These are phyloP conservation scores for Uloborus plumipes DNA, from an alignment of 2,888 invertebrate genomes.

Conservation along the genomic window DNA sequence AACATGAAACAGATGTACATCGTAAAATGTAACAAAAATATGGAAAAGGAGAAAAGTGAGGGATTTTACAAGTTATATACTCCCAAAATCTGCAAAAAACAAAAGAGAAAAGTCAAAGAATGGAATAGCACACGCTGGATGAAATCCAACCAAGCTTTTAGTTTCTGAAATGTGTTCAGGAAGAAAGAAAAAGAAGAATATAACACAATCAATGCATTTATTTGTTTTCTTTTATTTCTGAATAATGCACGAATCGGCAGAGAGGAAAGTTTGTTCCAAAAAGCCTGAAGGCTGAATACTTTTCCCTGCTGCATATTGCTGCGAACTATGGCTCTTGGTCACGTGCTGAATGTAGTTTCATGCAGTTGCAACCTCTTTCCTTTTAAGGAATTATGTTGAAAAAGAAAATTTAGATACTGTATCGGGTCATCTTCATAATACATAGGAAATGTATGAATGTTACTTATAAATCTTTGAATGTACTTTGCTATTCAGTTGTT, in stretches of 20 bases:
- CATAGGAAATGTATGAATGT: no score
- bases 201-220: slow-evolving; percentile 41
- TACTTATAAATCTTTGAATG: no score
- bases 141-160: slow-evolving; percentile 1
- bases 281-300: slow-evolving; percentile 27
- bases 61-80: not conserved
- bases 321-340: no score
- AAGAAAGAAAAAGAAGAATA: slow-evolving; percentile 5
- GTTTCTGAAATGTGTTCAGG: slow-evolving; percentile 13
- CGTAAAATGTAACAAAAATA: not conserved
- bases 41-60: not conserved
- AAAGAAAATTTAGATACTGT: no score
- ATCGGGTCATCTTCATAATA: no score
- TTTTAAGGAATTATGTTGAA: no score
- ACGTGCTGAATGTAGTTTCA: no score
- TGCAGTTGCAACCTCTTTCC: no score
- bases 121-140: not conserved
- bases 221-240: slow-evolving; percentile 51
- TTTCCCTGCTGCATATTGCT: not conserved
- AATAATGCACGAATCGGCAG: slow-evolving; percentile 50
- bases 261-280: slow-evolving; percentile 39
- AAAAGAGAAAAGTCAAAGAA: not conserved
- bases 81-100: not conserved
- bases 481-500: no score
- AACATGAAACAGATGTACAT: not conserved